Evolutionary conservation across 35 echinoderm and acorn worm genomes (phyloP), one percentile per base, ranked within the genome.

Genomic region (Lytechinus variegatus): DNA sequence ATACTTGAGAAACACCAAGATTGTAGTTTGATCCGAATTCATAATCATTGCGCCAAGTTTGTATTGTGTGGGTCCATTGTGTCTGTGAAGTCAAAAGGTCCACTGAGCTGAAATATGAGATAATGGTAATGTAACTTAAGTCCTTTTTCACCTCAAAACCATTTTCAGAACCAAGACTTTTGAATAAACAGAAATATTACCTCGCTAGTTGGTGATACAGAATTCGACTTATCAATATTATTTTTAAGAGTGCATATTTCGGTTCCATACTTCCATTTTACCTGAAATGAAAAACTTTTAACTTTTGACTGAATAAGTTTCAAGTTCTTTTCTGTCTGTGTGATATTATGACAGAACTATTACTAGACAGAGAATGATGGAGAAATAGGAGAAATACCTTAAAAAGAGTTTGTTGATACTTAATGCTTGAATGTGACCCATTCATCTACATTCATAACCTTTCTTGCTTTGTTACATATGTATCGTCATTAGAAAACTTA

Each of bases 31-130:
- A 93, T 93, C 51, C 92, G 92, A 93, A 93, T 93, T 93, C 92
- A 93, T 93, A 93, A 93, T 93, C 92, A 93, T 93, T 57, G 92
- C 92, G 54, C 92, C 92, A 57, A 93, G 29, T 93, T 55, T 93
- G 54, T 93, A 93, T 93, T 93, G 92, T 93, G 92, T 55, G 92
- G 54, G 92, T 57, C 92, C 54, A 56, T 93, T 93, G 92, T 93
- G 92, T 93, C 92, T 93, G 54, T 16, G n/a, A 93, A 93, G 92
- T 93, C 92, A 93, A 93, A 93, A 93, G 92, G 92, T 93, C 92
- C 53, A 57, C 92, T 54, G 11, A 93, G 92, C 29, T 93, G 92
- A 93, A 93, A 93, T 57, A 93, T 93, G 92, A 93, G 92, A 93
- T 93, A 93, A 57, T 24, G 54, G 92, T 57, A 54, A 93, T 93